Conservation (phyloP, 2,888 invertebrate species). For the Salticus scenicus region DNA sequence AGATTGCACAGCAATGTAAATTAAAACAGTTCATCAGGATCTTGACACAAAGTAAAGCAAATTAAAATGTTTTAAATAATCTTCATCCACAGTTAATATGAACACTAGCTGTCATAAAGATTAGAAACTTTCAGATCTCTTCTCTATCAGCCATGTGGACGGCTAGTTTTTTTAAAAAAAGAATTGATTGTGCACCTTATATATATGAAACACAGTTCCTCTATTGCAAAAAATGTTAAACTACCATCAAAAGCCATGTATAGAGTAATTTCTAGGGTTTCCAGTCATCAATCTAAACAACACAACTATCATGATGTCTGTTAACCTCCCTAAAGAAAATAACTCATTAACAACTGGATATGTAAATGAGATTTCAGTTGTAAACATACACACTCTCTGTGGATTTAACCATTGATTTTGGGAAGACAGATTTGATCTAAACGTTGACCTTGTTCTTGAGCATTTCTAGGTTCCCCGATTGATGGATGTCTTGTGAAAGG, state of each 20-base stretch:
- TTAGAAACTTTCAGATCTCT: not conserved
- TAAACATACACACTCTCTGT: constrained; percentile 22
- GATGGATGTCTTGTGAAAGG: constrained; percentile 41
- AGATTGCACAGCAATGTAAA: constrained; percentile 15
- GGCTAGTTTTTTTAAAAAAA: constrained; percentile 58
- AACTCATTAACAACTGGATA: constrained; percentile 44
- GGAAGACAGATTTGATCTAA: constrained; percentile 47
- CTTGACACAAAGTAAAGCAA: not conserved
- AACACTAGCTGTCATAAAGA: not conserved
- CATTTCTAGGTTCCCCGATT: constrained; percentile 47
- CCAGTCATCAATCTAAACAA: constrained; percentile 41
- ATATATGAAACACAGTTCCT: constrained; percentile 34
- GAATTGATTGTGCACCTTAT: constrained; percentile 65
- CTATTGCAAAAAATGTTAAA: constrained; percentile 18
- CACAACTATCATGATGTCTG: constrained; percentile 42
- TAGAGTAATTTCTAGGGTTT: constrained; percentile 29
- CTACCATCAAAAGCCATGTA: constrained; percentile 23
- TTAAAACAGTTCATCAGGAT: not conserved
- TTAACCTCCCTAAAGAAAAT: constrained; percentile 19
- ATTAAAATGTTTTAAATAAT: constrained; percentile 1
- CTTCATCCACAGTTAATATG: constrained; percentile 13
- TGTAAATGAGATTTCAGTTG: constrained; percentile 35
- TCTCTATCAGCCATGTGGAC: constrained; percentile 39
- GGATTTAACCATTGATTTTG: constrained; percentile 10
- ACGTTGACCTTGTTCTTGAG: constrained; percentile 61